Evolutionary conservation across 2,888 invertebrate genomes (phyloP), one percentile per base, ranked within the genome.

Genomic region (Pristionchus arcanus): DNA sequence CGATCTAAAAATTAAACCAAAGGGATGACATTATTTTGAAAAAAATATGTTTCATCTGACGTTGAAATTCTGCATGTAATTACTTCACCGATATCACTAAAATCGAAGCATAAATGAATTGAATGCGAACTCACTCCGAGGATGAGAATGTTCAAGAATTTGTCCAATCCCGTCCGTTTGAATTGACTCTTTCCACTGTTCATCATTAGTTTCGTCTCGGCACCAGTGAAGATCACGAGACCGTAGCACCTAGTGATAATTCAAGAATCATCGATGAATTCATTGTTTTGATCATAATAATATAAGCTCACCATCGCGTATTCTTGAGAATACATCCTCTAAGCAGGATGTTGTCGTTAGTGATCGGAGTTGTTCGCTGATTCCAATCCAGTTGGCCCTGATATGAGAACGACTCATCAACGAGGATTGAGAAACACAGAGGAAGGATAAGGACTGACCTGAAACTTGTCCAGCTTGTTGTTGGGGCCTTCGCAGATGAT

Each of bases 181-280:
- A 99, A 98, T 96, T 98, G 98, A 93, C 98, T 98, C 96, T 98
- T 98, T 94, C 99, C 99, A 95, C 98, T 98, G 96, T 99, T 99
- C 97, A 98, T 98, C 99, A 99, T 99, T 91, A 99, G 97, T 96
- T 99, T 99, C 94, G 99, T 98, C 96, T 99, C 99, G 96, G 97
- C 97, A 95, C 99, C 99, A 94, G 99, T 99, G 96, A 99, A 99
- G 95, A 99, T 97, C 1, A 95, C 95, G 19, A 96, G 93, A 5
- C 96, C 96, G 92, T 96, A 96, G 93, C 96, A 96, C 93, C 93
- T 83, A 53, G 28, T 13, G 21, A 77, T 19, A 15, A 11, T 16
- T 21, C 34, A 25, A 7, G 5, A 31, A 31, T 74, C 28, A 3
- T 42, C 9, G 42, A 5, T 42, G 42, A 11, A 11, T 2, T 53